Evolutionary conservation across 1,140 invertebrate species (phyloP).

Genomic region (Tetragonula clypearis): DNA sequence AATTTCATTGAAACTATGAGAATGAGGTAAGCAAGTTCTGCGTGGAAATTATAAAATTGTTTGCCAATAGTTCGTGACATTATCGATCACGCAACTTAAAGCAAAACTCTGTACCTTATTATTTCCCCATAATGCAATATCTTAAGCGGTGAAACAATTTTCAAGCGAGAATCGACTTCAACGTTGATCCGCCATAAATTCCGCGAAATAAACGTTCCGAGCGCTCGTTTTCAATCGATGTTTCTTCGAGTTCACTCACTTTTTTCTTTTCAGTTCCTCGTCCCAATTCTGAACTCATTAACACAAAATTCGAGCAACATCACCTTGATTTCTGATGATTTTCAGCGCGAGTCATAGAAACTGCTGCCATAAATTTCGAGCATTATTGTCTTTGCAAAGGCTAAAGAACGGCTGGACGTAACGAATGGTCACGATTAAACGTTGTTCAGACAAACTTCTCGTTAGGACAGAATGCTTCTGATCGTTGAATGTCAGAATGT

Average conservation of each 20-base stretch:
- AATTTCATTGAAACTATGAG: neutral
- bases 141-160: no score
- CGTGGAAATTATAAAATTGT: neutral
- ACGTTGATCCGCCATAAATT: no score
- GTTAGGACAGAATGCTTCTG: neutral
- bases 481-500: neutral
- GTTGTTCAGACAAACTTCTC: neutral
- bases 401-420: neutral
- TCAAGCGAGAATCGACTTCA: no score
- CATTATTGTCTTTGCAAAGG: neutral
- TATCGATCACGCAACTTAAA: no score
- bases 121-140: no score
- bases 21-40: neutral
- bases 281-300: neutral
- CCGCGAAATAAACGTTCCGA: no score
- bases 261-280: neutral
- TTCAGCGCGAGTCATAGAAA: neutral
- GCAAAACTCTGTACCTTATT: no score
- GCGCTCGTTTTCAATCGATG: no score
- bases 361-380: constrained; percentile 3
- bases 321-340: neutral
- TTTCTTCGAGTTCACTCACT: no score
- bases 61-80: no score
- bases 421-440: constrained; percentile 3
- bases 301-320: neutral